phyloP scores from a whole-genome alignment of 2,888 invertebrate species.

The Parthenolecanium corni region DNA sequence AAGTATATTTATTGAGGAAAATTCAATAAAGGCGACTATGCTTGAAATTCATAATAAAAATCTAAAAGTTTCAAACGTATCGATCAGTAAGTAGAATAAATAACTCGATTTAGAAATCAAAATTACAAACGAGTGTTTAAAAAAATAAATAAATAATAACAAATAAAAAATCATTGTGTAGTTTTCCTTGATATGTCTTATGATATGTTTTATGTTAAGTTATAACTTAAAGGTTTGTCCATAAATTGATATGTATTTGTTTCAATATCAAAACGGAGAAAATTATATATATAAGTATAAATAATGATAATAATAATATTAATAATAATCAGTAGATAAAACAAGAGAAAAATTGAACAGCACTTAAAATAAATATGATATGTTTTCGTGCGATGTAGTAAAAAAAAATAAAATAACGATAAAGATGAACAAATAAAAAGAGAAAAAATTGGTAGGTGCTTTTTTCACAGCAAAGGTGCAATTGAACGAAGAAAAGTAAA shows the following conservation, averaged over 20 bases:
- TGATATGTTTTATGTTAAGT: conserved; percentile 25
- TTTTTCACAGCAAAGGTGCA: conserved; percentile 4
- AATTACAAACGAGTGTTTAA: conserved; percentile 14
- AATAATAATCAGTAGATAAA: not conserved
- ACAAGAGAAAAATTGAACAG: not conserved
- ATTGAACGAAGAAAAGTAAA: not conserved
- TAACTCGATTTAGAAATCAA: not conserved
- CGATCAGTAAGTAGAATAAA: not conserved
- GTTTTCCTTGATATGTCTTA: conserved; percentile 27
- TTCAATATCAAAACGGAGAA: no score
- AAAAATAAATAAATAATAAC: conserved; percentile 12
- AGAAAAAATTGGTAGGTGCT: not conserved
- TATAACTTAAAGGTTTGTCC: not conserved
- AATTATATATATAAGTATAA: no score
- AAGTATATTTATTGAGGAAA: not conserved
- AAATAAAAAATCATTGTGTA: conserved; percentile 16
- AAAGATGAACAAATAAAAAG: no score
- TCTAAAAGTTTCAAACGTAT: not conserved
- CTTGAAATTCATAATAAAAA: conserved; percentile 14
- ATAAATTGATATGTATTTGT: no score
- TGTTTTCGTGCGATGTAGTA: no score
- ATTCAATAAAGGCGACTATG: conserved; percentile 21
- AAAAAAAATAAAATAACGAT: no score
- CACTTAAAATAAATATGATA: no score
- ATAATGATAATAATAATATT: no score